A percentile compares a stretch with the other conserved stretches of the same genome.
These are phyloP conservation scores for Melanotus villosus DNA, from an alignment of 2,888 invertebrate species.

Conservation along the genomic window DNA sequence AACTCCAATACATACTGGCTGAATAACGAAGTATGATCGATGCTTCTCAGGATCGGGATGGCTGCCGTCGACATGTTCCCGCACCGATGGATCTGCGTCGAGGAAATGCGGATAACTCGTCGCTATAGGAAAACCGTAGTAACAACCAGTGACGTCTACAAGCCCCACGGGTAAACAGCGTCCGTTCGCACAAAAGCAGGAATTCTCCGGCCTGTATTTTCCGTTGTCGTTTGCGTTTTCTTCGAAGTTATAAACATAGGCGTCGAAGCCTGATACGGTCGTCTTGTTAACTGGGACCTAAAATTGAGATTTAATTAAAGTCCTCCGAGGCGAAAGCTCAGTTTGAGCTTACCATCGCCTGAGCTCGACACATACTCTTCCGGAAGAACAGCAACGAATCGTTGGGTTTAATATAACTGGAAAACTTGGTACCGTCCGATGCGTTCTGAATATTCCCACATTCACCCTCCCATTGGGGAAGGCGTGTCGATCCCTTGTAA, in stretches of 20 bases:
- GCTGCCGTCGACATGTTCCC: slow-evolving; percentile 75
- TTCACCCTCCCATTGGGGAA: slow-evolving; percentile 84
- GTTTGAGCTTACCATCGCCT: slow-evolving; percentile 80
- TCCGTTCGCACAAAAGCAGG: slow-evolving; percentile 84
- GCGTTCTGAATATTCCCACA: slow-evolving; percentile 84
- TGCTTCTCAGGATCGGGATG: slow-evolving; percentile 76
- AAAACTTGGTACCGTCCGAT: slow-evolving; percentile 90
- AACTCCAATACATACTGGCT: slow-evolving; percentile 83
- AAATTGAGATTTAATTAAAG: too few species aligned
- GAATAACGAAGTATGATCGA: slow-evolving; percentile 80
- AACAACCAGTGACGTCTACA: slow-evolving; percentile 88
- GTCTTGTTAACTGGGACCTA: slow-evolving; percentile 77
- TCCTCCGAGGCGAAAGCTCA: too few species aligned
- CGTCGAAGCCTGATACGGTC: slow-evolving; percentile 74
- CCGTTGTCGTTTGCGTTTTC: slow-evolving; percentile 87
- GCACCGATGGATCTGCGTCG: slow-evolving; percentile 77
- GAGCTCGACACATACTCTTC: slow-evolving; percentile 89
- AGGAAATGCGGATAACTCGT: slow-evolving; percentile 91
- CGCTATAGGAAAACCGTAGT: slow-evolving; percentile 92
- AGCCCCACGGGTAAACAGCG: slow-evolving; percentile 82
- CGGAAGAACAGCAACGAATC: slow-evolving; percentile 83
- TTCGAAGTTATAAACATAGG: slow-evolving; percentile 82
- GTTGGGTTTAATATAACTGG: slow-evolving; percentile 77
- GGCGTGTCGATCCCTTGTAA: slow-evolving; percentile 79
- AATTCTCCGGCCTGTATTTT: slow-evolving; percentile 77